Base-by-base conservation (phyloP, 2,113 vertebrate genomes). In the Loxodonta africana region DNA sequence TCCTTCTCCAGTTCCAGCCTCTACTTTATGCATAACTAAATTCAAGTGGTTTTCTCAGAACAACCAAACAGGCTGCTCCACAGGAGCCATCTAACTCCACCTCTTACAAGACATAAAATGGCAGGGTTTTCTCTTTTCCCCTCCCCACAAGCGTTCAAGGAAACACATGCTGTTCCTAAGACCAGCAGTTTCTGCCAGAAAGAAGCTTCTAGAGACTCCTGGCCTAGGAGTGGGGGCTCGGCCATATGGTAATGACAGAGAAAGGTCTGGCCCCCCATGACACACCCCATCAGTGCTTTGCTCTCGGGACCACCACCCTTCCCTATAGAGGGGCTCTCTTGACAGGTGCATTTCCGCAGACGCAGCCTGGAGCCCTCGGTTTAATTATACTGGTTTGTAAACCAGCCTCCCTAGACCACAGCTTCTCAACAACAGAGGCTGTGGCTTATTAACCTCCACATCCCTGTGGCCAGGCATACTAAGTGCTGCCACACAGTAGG, bases 301-400 rank as follows among this genome's bases (percentile, higher is more conserved):
- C 2, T 30, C 4, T 30, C 53, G 67, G 41, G 30, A 44, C 48
- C n/a, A 6, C 26, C 57, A 8, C 25, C 18, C 17, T 77, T 57
- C 33, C 82, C 76, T 21, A 67, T 37, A 5, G 14, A 95, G 85
- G 76, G 63, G 53, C 80, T 46, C 57, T 90, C 84, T 30, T 37
- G 83, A 69, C 71, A 15, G 15, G 18, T 1, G 6, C 17, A 0
- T 37, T 48, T 88, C 53, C 80, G 65, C 37, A 11, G 53, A 33
- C 25, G 69, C 83, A 91, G 30, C 63, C 80, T 76, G 84, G 53
- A 90, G 76, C 88, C 82, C 2, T 20, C 0, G 5, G 51, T 65
- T 94, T 82, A 88, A 88, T 71, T 57, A 37, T 3, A 11, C 21
- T 82, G 84, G 57, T 69, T 92, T 65, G 48, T 53, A 57, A 76